phyloP scores from a whole-genome alignment of 2,888 invertebrate species.

The Dermolepida albohirtum region DNA sequence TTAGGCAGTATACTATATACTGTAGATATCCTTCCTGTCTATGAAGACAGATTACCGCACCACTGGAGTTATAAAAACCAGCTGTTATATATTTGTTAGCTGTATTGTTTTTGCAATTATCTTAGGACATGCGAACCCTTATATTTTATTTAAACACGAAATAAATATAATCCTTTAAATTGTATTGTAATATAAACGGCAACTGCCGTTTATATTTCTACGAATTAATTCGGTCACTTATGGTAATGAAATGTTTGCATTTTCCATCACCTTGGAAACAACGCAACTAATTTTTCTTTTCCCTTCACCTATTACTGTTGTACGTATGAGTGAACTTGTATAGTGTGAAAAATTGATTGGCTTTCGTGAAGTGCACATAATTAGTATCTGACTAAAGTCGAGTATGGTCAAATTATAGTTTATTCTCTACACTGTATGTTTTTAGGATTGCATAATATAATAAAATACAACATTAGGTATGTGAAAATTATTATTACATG shows the following conservation, averaged over 20 bases:
- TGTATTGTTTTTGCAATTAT: background rate
- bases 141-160: no score
- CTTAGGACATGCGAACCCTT: no score
- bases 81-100: no score
- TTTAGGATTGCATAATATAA: background rate
- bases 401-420: slow-evolving; percentile 3
- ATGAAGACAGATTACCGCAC: no score
- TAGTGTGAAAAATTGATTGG: slow-evolving; percentile 41
- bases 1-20: no score
- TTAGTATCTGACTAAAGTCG: no score
- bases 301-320: background rate
- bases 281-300: slow-evolving; percentile 5
- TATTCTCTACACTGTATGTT: background rate
- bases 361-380: slow-evolving; percentile 1
- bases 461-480: slow-evolving; percentile 22
- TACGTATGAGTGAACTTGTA: background rate
- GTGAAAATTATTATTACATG: slow-evolving; percentile 35
- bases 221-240: slow-evolving; percentile 14
- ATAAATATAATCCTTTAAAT: background rate
- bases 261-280: slow-evolving; percentile 25
- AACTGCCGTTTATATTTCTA: slow-evolving; percentile 4
- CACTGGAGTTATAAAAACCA: no score
- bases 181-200: no score
- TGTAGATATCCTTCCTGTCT: no score
- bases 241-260: slow-evolving; percentile 39